These are phyloP conservation scores for Muscicapa comitata DNA, from an alignment of 2,797 vertebrate genomes.

Conservation along the genomic window DNA sequence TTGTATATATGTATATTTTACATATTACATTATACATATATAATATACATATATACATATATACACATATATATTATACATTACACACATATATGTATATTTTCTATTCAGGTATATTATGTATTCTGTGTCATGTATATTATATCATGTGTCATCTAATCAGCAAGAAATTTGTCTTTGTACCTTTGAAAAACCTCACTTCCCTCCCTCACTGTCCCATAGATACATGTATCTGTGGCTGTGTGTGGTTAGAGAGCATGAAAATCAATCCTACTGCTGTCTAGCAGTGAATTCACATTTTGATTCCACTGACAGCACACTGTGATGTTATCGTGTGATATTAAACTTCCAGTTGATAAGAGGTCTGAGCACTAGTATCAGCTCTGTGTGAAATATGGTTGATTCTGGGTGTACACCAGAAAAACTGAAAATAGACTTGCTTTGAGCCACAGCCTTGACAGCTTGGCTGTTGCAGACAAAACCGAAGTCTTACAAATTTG, in stretches of 20 bases:
- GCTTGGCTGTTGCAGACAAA: background rate
- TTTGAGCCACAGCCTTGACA: background rate
- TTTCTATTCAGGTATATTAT: too few species aligned
- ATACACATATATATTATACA: too few species aligned
- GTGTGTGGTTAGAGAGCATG: background rate
- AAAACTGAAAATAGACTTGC: background rate
- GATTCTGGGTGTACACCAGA: background rate
- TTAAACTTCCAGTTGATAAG: conserved; percentile 27
- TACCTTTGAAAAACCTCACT: background rate
- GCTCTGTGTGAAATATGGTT: background rate
- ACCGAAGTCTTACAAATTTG: background rate
- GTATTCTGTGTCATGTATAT: too few species aligned
- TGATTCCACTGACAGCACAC: conserved; percentile 12
- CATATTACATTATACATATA: too few species aligned
- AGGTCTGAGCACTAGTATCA: background rate
- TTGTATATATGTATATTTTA: too few species aligned
- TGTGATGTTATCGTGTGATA: background rate
- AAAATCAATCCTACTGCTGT: background rate
- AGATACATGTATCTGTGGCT: background rate
- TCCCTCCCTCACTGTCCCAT: background rate
- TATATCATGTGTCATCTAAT: background rate
- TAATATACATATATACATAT: too few species aligned
- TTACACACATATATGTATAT: too few species aligned
- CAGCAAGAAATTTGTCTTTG: background rate
- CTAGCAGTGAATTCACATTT: background rate